phyloP scores from a whole-genome alignment of 2,797 vertebrate species.

The Phataginus tricuspis region DNA sequence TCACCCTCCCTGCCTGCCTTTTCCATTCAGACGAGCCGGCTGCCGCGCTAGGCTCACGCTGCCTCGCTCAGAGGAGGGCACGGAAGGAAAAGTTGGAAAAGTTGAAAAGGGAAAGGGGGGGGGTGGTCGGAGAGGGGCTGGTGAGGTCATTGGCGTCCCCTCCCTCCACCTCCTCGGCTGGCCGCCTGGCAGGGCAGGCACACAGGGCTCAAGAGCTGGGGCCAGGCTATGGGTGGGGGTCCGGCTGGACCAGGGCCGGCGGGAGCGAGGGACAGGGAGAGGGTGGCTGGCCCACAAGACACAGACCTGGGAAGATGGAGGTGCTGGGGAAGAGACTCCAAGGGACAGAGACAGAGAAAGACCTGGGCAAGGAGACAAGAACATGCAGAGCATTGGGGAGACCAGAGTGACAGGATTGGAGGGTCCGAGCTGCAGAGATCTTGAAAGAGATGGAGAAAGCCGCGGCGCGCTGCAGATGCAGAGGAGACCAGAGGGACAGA shows the following conservation, averaged over 20 bases:
- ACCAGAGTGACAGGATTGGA: neutral
- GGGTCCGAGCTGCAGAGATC: neutral
- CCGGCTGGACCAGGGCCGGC: neutral
- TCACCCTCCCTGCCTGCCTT: slow-evolving; percentile 81
- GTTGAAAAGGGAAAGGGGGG: slow-evolving; percentile 77
- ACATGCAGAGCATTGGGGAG: neutral
- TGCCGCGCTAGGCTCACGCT: slow-evolving; percentile 65
- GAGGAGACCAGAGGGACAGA: neutral
- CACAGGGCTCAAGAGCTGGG: neutral
- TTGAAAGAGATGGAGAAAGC: neutral
- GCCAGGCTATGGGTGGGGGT: slow-evolving; percentile 42
- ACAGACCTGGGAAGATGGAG: neutral
- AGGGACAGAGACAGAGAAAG: neutral
- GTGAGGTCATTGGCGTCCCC: slow-evolving; percentile 80
- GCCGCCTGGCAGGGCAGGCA: slow-evolving; percentile 47
- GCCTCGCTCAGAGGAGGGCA: slow-evolving; percentile 77
- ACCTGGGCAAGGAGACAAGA: neutral
- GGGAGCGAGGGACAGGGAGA: neutral
- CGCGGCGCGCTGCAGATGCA: neutral
- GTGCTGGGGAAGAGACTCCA: too few species aligned
- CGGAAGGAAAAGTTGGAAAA: slow-evolving; percentile 80
- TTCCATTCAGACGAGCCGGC: slow-evolving; percentile 77
- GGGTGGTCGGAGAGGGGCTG: slow-evolving; percentile 78
- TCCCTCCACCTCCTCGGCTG: slow-evolving; percentile 74
- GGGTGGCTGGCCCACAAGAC: neutral